Conservation (phyloP, 2,888 invertebrate species). For the Spodoptera exigua region DNA sequence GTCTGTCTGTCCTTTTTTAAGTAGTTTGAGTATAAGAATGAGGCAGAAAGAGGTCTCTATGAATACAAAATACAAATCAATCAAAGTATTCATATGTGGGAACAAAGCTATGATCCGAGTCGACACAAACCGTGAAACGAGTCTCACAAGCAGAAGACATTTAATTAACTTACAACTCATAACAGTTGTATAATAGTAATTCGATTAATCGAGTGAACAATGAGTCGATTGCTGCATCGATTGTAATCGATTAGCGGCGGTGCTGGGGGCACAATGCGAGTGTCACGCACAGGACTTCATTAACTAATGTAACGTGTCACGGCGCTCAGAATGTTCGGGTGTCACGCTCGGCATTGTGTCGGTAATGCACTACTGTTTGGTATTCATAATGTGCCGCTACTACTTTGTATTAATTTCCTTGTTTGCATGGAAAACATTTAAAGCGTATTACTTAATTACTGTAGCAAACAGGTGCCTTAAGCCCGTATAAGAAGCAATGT, state of each 20-base stretch:
- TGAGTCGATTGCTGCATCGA: conserved; percentile 45
- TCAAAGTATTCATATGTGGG: too few species aligned
- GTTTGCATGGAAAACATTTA: background rate
- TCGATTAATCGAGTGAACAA: conserved; percentile 49
- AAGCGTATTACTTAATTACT: background rate
- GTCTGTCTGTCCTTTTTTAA: too few species aligned
- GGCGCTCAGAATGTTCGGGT: background rate
- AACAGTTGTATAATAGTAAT: conserved; percentile 45
- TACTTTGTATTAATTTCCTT: conserved; percentile 6
- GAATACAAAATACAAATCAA: too few species aligned
- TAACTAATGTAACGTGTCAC: conserved; percentile 35
- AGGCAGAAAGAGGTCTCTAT: too few species aligned
- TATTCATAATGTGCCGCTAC: conserved; percentile 16
- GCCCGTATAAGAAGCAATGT: background rate
- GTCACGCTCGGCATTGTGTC: conserved; percentile 18
- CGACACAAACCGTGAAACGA: background rate
- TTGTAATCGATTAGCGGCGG: conserved; percentile 49
- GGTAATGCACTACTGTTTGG: conserved; percentile 18
- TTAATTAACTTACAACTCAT: conserved; percentile 45
- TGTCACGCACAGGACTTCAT: conserved; percentile 43
- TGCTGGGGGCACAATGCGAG: conserved; percentile 31
- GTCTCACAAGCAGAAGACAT: conserved; percentile 30
- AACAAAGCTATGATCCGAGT: too few species aligned
- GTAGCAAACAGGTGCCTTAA: background rate
- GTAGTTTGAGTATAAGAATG: too few species aligned